Base-by-base conservation (phyloP, 2,113 vertebrate genomes). In the Ursus arctos region DNA sequence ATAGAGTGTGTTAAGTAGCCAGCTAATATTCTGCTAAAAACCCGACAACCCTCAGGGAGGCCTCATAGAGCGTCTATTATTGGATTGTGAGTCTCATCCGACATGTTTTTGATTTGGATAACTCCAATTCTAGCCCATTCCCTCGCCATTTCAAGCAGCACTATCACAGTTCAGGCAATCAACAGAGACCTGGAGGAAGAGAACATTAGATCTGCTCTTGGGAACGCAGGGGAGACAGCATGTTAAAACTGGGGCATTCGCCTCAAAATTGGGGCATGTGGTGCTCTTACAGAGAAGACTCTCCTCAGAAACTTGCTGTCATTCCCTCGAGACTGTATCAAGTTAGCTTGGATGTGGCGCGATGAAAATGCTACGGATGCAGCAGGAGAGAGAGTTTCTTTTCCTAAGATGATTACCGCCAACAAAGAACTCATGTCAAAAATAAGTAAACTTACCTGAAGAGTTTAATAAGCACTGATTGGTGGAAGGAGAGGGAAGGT, bases 101-200 rank as follows among this genome's bases (percentile, higher is more conserved):
- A 59, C 26, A 19, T 82, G 51, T 2, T 88, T 92, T 95, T 92
- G 80, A 91, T 92, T 96, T 94, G 82, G 53, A 40, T 83, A 96
- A 88, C 0, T 28, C 88, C 88, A 88, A 31, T 95, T 95, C 82
- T 95, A 59, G 22, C 65, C 84, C 69, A 57, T 81, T 95, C 80
- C 77, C 82, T 97, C 40, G 24, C 24, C 28, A 6, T 91, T 92
- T 93, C 71, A 92, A 74, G 72, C 71, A 69, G 85, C 0, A 61
- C 65, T 96, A 19, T 95, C 86, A 65, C n/a, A 95, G 96, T 95
- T 98, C 65, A 74, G 0, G 7, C 81, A 95, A 97, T 90, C 93
- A 92, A 76, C 79, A 81, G 85, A 84, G 77, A 96, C 90, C 40
- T 55, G 43, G 72, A 63, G 88, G 51, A 49, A 88, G 89, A 81